Evolutionary conservation across 1,140 invertebrate genomes (phyloP), one percentile per base, ranked within the genome.

Genomic region (Habropoda laboriosa): DNA sequence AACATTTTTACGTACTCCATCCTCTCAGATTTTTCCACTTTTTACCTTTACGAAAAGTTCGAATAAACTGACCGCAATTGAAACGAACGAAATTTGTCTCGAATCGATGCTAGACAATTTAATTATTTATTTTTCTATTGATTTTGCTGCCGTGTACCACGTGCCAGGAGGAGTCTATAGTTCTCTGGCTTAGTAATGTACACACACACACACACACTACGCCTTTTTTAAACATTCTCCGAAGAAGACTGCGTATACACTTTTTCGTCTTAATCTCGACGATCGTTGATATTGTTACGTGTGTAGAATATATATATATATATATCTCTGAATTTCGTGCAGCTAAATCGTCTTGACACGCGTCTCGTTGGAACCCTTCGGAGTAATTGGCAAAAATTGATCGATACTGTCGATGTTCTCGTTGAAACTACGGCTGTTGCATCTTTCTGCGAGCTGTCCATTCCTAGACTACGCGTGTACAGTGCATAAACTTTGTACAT

Each of bases 111-210:
- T 60, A 60, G 67, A 51, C 66, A 32, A 61, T 49, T 60, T 71
- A 85, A 67, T 72, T 80, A 83, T 80, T 85, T 83, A 85, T 84
- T 81, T 78, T 51, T 49, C 47, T 55, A 63, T 42, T 30, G n/a
- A 18, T n/a, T 80, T 49, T 45, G 32, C 63, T 64, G 45, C 35
- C 47, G 35, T 66, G 40, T 58, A 74, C 45, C 71, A n/a, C n/a
- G n/a, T n/a, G 57, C 68, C 70, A 53, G 21, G 35, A 72, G 49
- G 49, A n/a, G n/a, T n/a, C 64, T 79, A 47, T 40, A 51, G 27
- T 53, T 70, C 57, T 66, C 70, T 38, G 76, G 24, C 51, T 45
- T 55, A 24, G n/a, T n/a, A 58, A 63, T 53, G 47, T 57, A 53
- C 49, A 70, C 70, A 38, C 13, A 57, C n/a, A n/a, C n/a, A n/a